Base-by-base conservation (phyloP, 2,888 invertebrate species). In the Drosophila seclusa region DNA sequence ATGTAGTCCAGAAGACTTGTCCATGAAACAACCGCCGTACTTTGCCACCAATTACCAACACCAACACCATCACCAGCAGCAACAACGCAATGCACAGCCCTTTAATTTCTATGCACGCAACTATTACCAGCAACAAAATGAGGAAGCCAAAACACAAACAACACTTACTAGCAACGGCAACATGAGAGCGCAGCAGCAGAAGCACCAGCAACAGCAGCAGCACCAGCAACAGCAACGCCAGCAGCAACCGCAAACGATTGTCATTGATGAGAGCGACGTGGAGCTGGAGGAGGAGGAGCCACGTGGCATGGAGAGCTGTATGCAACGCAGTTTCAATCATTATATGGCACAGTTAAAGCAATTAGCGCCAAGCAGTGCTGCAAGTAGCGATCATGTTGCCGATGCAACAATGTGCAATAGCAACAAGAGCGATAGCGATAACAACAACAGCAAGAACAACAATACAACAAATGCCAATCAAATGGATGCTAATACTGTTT, bases 1-100 rank as follows among this genome's bases (percentile, higher is more conserved):
- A 89, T 92, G 92, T 92, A 92, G 91, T 76, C 82, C 89, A 76
- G 92, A 91, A 61, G 91, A 90, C 61, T 64, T 67, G 49, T 48
- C 73, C 79, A 71, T 68, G 50, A 87, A 87, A 73, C 81, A 83
- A 45, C 68, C 80, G 64, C 82, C 83, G 50, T 76, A 78, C 52
- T 76, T 81, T 75, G 76, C 80, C 74, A 78, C 60, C 58, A 76
- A 73, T 65, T 73, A 78, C 48, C 57, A 76, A 36, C 71, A 72
- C 50, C 34, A 5, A 5, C 85, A 76, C n/a, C 80, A 73, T 8
- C 60, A 73, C 13, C 83, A 82, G 34, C 82, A 79, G 59, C 83
- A 79, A n/a, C 80, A 75, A 21, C 67, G 80, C 64, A 76, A 74
- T 62, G 48, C 68, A n/a, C 86, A 73, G 67, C 81, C 82, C 69